Base-by-base conservation (phyloP, 2,888 invertebrate species). In the Xanthorhoe spadicearia region DNA sequence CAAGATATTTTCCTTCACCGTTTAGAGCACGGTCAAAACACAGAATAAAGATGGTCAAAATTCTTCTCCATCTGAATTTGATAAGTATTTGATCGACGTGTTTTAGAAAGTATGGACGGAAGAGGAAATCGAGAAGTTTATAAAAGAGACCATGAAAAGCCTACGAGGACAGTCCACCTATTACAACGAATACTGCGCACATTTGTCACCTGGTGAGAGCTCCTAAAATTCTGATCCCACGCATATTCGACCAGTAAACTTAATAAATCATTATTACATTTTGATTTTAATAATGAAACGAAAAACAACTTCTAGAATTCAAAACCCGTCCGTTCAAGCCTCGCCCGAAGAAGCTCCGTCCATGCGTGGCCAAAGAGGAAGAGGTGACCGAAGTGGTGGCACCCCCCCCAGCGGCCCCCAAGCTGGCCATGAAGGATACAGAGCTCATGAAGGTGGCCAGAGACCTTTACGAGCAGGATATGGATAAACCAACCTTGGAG, bases 101-200 rank as follows among this genome's bases (percentile, higher is more conserved):
- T 55, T 55, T 35, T 67, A 92, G 92, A 88, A 84, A 87, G 82
- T 82, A 63, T 87, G 88, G 90, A 84, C 89, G 0, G 89, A 92
- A 0, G 87, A 89, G 23, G 91, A 92, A 73, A 82, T 88, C 0
- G 75, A 88, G 48, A 68, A 70, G 18, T 92, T 93, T 71, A 92
- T 93, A 66, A 87, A 85, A 69, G 69, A 73, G 0, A 91, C 92
- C 0, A 92, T 89, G 92, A 81, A 75, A 61, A 83, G 87, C n/a
- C 71, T 92, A 18, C 88, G 92, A n/a, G 92, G 92, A 0, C 90
- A 87, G 74, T 93, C 92, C 32, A 86, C 85, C 0, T 93, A 92
- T 74, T 88, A 83, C 80, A 92, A 92, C 71, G 86, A 89, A 10
- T 88, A 83, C 71, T 92, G 92, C 72, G 83, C 87, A 0, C 86